Base-by-base conservation (phyloP, 2,113 vertebrate species). In the Amphilophus citrinellus region DNA sequence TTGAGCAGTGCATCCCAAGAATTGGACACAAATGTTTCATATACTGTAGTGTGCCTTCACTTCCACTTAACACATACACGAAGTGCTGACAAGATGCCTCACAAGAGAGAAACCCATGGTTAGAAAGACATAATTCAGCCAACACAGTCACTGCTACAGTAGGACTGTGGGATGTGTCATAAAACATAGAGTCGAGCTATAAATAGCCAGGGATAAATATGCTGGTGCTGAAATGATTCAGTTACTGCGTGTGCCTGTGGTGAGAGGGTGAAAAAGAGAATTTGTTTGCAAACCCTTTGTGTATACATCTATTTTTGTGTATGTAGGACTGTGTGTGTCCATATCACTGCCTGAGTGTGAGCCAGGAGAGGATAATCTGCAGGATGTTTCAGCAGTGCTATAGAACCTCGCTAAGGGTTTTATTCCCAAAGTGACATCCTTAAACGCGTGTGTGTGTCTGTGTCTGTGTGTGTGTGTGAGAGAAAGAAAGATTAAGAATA, bases 201-300 rank as follows among this genome's bases (percentile, higher is more conserved):
- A 94, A 93, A 94, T 95, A 94, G 86, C 76, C 24, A n/a, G 47
- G 86, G 81, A 92, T 93, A 89, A 91, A 92, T 92, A 92, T 84
- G 77, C 85, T n/a, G 1, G 60, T 76, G 79, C 62, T 84, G 83
- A 91, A 92, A 92, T 91, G 88, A 93, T 91, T 91, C 88, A 87
- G 84, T 91, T 65, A 42, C 73, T 85, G 73, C 82, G 39, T 66
- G 85, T 83, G 83, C 89, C 59, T 89, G 76, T 84, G 84, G 75
- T 60, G 77, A 75, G 76, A 80, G 75, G 22, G 32, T 84, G 65
- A 80, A 79, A 80, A 77, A 58, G 47, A 62, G 61, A 83, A 90
- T 86, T 44, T 81, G 61, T 81, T 79, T 78, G 82, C 60, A 42
- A 75, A 35, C 60, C 62, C 35, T 73, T 73, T 66, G 80, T 87